Percentiles rank a stretch among this genome's conserved stretches.
Evolutionary conservation across 2,113 vertebrate genomes (phyloP).

Genomic region (Zeus faber): DNA sequence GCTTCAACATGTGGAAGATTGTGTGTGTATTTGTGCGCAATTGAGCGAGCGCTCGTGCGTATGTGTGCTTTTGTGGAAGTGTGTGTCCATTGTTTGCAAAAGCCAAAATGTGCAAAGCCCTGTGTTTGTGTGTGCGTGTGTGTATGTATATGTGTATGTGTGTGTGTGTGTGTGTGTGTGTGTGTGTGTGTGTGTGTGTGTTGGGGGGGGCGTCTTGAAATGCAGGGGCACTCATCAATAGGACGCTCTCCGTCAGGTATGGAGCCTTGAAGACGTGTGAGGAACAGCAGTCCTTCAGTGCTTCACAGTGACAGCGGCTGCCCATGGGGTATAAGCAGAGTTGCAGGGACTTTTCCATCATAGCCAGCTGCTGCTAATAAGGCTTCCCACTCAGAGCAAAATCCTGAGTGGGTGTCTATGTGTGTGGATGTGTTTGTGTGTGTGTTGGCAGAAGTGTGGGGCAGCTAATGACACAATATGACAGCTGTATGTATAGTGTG

Average conservation of each 20-base stretch:
- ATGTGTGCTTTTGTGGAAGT: conserved; percentile 34
- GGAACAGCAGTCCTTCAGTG: too few species aligned
- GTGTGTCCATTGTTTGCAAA: conserved; percentile 20
- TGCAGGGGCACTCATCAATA: too few species aligned
- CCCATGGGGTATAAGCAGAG: too few species aligned
- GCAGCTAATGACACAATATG: conserved; percentile 27
- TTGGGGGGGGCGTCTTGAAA: conserved; percentile 3
- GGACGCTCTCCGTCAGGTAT: too few species aligned
- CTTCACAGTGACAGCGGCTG: too few species aligned
- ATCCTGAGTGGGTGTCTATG: too few species aligned
- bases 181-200: conserved; percentile 10
- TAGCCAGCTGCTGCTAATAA: too few species aligned
- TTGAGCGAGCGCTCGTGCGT: conserved; percentile 30
- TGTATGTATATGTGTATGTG: conserved; percentile 41
- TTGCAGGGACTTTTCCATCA: too few species aligned
- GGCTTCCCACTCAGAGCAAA: too few species aligned
- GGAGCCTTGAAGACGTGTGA: too few species aligned
- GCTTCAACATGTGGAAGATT: conserved; percentile 69
- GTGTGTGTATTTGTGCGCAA: conserved; percentile 50
- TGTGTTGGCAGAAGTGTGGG: conserved; percentile 13
- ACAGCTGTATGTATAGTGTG: conserved; percentile 23
- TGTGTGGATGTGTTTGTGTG: conserved; percentile 6
- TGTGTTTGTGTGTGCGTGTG: conserved; percentile 14
- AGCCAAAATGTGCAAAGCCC: too few species aligned
- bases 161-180: conserved; percentile 26